Percentiles rank a stretch among this genome's conserved stretches.
These are phyloP conservation scores for Acrobasis consociella DNA, from an alignment of 2,888 invertebrate species.

Conservation along the genomic window DNA sequence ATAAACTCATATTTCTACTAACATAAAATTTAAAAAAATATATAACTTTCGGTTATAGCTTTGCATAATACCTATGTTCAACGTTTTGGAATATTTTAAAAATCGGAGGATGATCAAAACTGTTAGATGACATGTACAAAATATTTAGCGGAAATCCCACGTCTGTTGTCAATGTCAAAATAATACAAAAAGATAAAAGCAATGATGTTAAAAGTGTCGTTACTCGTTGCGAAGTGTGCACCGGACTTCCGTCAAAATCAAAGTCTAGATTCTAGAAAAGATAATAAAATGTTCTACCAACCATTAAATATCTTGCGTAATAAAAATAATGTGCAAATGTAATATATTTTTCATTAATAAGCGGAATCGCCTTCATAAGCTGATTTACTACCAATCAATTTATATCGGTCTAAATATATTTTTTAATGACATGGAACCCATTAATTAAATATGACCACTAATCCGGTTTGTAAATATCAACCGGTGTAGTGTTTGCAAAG, in stretches of 20 bases:
- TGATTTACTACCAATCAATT: neutral
- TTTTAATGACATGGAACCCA: conserved; percentile 21
- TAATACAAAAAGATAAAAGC: neutral
- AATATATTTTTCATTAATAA: neutral
- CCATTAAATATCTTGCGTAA: neutral
- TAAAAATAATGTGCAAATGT: neutral
- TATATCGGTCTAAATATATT: conserved; percentile 23
- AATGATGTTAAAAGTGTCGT: neutral
- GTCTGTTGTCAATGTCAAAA: conserved; percentile 1
- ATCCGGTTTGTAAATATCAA: conserved; percentile 73
- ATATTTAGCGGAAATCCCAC: conserved; percentile 3
- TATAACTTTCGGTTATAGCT: too few relatives aligned
- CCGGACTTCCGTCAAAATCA: conserved; percentile 2
- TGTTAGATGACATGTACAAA: too few relatives aligned
- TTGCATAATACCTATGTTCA: too few relatives aligned
- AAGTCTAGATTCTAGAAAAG: conserved; percentile 5
- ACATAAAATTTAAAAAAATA: too few relatives aligned
- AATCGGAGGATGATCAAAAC: too few relatives aligned
- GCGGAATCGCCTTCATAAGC: neutral
- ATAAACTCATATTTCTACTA: too few relatives aligned
- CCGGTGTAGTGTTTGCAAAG: conserved; percentile 58
- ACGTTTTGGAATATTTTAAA: too few relatives aligned
- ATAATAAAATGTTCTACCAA: conserved; percentile 2
- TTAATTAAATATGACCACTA: conserved; percentile 31
- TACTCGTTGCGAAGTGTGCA: neutral